Conservation (phyloP, 2,113 vertebrate genomes). For the Trematomus loennbergii region DNA sequence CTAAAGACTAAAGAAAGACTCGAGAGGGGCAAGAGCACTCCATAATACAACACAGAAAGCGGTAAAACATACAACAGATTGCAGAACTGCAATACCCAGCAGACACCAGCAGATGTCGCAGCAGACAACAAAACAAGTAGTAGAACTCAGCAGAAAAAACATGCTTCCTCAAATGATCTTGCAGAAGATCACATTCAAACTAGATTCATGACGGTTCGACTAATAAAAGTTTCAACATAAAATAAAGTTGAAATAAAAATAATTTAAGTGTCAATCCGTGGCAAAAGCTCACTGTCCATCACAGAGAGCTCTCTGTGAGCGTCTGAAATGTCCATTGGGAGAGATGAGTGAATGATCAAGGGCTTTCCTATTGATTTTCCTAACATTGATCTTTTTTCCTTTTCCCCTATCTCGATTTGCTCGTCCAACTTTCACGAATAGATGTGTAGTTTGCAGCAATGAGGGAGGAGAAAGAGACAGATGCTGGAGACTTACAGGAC, state of each 20-base stretch:
- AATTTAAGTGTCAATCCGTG: constrained; percentile 1
- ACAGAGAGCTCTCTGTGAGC: constrained; percentile 23
- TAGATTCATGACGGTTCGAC: neutral
- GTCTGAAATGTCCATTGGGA: constrained; percentile 52
- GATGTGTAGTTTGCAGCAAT: constrained; percentile 35
- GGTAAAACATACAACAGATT: constrained; percentile 49
- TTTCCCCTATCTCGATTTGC: constrained; percentile 45
- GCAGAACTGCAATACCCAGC: constrained; percentile 33
- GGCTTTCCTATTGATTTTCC: constrained; percentile 71
- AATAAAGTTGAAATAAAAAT: neutral
- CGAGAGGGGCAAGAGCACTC: neutral
- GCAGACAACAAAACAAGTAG: constrained; percentile 56
- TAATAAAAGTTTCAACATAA: neutral
- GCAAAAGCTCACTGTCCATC: constrained; percentile 5
- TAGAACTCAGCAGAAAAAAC: neutral
- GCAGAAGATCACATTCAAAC: neutral
- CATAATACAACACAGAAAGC: constrained; percentile 55
- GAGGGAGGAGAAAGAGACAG: constrained; percentile 16
- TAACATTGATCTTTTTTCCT: constrained; percentile 60
- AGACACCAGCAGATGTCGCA: constrained; percentile 71
- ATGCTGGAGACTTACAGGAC: constrained; percentile 36
- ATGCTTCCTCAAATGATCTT: neutral
- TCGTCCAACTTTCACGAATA: constrained; percentile 36
- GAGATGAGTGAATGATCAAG: constrained; percentile 61
- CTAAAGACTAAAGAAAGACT: no score